phyloP scores from a whole-genome alignment of 2,113 vertebrate genomes.

The Phaethornis superciliosus region DNA sequence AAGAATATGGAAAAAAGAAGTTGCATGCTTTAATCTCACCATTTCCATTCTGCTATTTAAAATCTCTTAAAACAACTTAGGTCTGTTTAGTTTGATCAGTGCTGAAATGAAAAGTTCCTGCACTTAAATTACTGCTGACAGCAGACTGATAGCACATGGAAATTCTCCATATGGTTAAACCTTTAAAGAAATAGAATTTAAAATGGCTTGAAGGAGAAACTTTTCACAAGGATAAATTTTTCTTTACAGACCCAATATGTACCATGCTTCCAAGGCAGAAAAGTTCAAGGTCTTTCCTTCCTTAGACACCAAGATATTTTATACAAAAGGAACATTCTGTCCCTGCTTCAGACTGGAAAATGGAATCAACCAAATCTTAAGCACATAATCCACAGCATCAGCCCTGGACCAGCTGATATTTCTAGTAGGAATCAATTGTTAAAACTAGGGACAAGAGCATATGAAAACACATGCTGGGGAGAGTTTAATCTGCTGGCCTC shows the following conservation, averaged over 20 bases:
- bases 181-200: not conserved
- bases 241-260: not conserved
- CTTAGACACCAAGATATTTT: not conserved
- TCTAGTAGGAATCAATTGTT: not conserved
- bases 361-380: not conserved
- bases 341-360: not conserved
- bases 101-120: constrained; percentile 16
- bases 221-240: not conserved
- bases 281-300: not conserved
- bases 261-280: not conserved
- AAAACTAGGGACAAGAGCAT: not conserved
- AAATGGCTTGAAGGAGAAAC: not conserved
- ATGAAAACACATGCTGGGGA: not conserved
- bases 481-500: not conserved
- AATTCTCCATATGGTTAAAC: not conserved
- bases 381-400: not conserved
- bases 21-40: not conserved
- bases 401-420: not conserved
- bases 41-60: not conserved
- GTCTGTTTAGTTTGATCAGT: not conserved
- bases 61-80: not conserved
- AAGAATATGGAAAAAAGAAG: not conserved
- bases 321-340: not conserved
- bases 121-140: constrained; percentile 35
- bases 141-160: not conserved